Evolutionary conservation across 2,113 vertebrate species (phyloP).

Genomic region (Gavialis gangeticus): DNA sequence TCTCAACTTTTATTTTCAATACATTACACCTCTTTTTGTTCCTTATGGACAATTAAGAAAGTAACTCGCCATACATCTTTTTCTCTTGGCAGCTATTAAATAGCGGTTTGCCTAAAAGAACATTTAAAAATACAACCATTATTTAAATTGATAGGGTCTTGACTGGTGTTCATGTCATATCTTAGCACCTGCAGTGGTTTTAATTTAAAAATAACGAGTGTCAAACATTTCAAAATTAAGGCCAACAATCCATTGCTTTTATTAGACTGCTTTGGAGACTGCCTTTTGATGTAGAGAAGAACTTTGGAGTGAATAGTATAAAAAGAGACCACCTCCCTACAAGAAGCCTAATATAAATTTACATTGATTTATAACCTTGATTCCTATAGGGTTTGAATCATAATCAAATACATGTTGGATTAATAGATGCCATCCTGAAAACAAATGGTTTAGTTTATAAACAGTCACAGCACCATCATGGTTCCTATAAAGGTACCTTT

Average conservation of each 20-base stretch:
- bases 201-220: neutral
- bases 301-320: neutral
- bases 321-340: neutral
- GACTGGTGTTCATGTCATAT: neutral
- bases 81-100: neutral
- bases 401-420: neutral
- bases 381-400: neutral
- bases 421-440: neutral
- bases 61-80: neutral
- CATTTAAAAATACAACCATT: fast-evolving
- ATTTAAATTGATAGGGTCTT: neutral
- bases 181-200: neutral
- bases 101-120: neutral
- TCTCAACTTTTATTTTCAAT: neutral
- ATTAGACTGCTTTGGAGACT: neutral
- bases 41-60: neutral
- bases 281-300: neutral
- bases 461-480: neutral
- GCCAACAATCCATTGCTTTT: neutral
- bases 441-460: neutral
- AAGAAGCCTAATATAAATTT: fast-evolving
- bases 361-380: neutral
- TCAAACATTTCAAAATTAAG: neutral
- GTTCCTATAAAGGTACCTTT: neutral
- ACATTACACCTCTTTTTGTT: neutral